Percentiles rank a stretch among this genome's conserved stretches.
These are phyloP conservation scores for Philopotamus ludificatus DNA, from an alignment of 1,140 invertebrate genomes.

Conservation along the genomic window DNA sequence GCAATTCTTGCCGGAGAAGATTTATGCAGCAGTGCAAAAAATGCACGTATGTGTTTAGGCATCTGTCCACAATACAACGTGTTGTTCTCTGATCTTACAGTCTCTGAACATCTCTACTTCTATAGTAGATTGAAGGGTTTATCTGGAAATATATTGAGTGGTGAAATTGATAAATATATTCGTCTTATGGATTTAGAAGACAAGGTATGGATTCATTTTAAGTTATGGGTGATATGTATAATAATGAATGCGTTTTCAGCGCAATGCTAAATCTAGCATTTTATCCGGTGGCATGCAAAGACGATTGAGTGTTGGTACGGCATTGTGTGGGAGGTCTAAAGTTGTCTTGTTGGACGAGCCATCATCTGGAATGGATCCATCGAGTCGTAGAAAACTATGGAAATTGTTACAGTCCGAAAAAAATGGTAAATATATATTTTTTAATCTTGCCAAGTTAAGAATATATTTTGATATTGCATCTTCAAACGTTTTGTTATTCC, in stretches of 20 bases:
- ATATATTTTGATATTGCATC: neutral
- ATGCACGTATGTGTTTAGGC: slow-evolving; percentile 70
- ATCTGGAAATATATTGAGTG: slow-evolving; percentile 51
- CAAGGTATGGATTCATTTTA: slow-evolving; percentile 47
- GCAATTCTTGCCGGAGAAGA: slow-evolving; percentile 70
- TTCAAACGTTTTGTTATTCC: no score
- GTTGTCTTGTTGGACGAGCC: slow-evolving; percentile 89
- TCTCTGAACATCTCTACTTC: slow-evolving; percentile 86
- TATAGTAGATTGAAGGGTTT: slow-evolving; percentile 78
- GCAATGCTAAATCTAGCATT: slow-evolving; percentile 44
- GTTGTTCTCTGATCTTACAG: slow-evolving; percentile 86
- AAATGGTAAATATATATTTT: slow-evolving; percentile 42
- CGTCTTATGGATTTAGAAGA: slow-evolving; percentile 66
- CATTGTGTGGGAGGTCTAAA: slow-evolving; percentile 67
- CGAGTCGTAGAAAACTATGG: slow-evolving; percentile 86
- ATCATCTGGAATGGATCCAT: slow-evolving; percentile 93
- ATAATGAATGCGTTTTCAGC: slow-evolving; percentile 17
- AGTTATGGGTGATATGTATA: neutral
- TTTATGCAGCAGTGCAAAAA: slow-evolving; percentile 56
- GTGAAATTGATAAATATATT: slow-evolving; percentile 62
- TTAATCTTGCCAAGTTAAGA: slow-evolving; percentile 38
- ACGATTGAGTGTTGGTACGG: slow-evolving; percentile 76
- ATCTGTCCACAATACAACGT: slow-evolving; percentile 96
- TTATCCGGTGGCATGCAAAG: slow-evolving; percentile 87
- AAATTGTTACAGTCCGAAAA: slow-evolving; percentile 69